Conservation (phyloP, 2,888 invertebrate species). For the Muschampia plurimacula region DNA sequence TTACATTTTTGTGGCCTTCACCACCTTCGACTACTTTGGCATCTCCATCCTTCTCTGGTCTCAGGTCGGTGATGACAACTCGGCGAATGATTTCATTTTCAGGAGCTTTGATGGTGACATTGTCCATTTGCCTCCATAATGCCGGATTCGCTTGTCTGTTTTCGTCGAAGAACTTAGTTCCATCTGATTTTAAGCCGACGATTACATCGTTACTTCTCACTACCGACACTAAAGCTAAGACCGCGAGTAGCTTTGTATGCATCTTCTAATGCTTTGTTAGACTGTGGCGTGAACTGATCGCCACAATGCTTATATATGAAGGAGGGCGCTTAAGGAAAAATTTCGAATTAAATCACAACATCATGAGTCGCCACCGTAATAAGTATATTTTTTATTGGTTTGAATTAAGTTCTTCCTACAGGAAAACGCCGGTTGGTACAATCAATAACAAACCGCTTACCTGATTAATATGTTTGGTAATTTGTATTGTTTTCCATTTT, state of each 20-base stretch:
- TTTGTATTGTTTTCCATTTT: constrained; percentile 14
- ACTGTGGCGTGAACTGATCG: constrained; percentile 57
- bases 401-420: constrained; percentile 68
- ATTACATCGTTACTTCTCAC: constrained; percentile 61
- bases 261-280: constrained; percentile 55
- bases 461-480: constrained; percentile 23
- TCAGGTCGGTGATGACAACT: constrained; percentile 65
- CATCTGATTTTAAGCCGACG: constrained; percentile 57
- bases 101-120: constrained; percentile 61
- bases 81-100: constrained; percentile 64
- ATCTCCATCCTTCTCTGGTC: no score
- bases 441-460: constrained; percentile 49
- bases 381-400: constrained; percentile 62
- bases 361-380: constrained; percentile 59
- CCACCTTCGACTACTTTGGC: no score
- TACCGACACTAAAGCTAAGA: constrained; percentile 55
- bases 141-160: constrained; percentile 67
- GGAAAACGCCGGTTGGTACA: constrained; percentile 65
- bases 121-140: constrained; percentile 65
- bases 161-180: constrained; percentile 65
- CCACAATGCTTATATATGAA: constrained; percentile 62
- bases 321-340: constrained; percentile 66
- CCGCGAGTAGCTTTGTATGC: constrained; percentile 50
- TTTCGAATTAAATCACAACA: constrained; percentile 60
- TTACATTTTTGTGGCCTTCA: no score